Evolutionary conservation across 2,113 vertebrate genomes (phyloP).

Genomic region (Boulengerochromis microlepis): DNA sequence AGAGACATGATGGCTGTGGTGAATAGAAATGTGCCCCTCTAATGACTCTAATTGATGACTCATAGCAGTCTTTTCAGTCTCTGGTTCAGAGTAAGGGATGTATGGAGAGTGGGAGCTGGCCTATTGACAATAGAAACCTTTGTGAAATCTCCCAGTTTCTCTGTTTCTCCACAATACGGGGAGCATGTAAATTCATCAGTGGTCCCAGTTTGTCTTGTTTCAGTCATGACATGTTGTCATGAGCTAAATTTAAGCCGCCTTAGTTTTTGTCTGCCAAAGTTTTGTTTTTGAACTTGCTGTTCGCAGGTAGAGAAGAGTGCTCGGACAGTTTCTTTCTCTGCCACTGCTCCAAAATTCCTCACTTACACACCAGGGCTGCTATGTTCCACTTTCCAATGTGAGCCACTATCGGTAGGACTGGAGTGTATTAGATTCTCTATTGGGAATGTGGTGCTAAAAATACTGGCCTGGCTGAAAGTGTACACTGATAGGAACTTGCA

Average conservation of each 20-base stretch:
- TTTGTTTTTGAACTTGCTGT: constrained; percentile 1
- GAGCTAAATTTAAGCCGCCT: background rate
- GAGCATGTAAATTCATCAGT: constrained; percentile 1
- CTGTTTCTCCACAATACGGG: background rate
- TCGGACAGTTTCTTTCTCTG: background rate
- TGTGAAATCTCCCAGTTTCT: constrained; percentile 9
- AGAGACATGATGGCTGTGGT: background rate
- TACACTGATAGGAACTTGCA: constrained; percentile 50
- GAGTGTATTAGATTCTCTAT: constrained; percentile 71
- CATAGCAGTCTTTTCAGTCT: constrained; percentile 19
- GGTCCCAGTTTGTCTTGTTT: constrained; percentile 14
- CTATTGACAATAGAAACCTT: constrained; percentile 43
- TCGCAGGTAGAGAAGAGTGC: background rate
- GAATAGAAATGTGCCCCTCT: background rate
- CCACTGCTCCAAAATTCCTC: constrained; percentile 42
- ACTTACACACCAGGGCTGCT: constrained; percentile 39
- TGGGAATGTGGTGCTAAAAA: constrained; percentile 73
- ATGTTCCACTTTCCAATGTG: constrained; percentile 53
- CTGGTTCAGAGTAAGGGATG: constrained; percentile 13
- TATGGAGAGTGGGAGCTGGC: background rate
- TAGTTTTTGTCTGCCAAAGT: background rate
- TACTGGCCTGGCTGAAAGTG: constrained; percentile 64
- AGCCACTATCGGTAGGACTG: constrained; percentile 44
- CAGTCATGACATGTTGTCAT: background rate
- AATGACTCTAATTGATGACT: constrained; percentile 18